Evolutionary conservation across 2,888 invertebrate species (phyloP).

Genomic region (Netelia virgata): DNA sequence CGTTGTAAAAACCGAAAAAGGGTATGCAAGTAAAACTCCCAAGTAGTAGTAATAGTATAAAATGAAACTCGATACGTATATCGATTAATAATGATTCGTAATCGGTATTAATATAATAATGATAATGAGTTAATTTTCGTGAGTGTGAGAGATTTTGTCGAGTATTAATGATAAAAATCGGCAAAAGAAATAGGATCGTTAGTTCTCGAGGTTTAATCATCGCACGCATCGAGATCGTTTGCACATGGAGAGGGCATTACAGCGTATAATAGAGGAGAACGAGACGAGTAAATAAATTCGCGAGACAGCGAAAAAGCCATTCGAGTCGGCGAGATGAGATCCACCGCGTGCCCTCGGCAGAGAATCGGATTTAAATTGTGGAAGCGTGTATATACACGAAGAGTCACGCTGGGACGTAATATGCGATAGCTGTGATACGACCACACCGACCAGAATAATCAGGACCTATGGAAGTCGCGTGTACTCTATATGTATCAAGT

Average conservation of each 20-base stretch:
- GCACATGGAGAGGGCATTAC: constrained; percentile 25
- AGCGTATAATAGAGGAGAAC: constrained; percentile 61
- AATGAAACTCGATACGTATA: not conserved
- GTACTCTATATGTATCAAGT: constrained; percentile 16
- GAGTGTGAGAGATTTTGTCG: not conserved
- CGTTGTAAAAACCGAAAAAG: too few relatives aligned
- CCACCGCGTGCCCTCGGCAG: constrained; percentile 34
- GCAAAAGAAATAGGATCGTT: not conserved
- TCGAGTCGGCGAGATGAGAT: constrained; percentile 47
- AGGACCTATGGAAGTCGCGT: constrained; percentile 19
- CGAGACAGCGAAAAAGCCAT: constrained; percentile 58
- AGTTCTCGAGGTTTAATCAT: not conserved
- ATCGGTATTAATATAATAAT: not conserved
- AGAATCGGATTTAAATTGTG: constrained; percentile 61
- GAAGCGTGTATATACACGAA: constrained; percentile 27
- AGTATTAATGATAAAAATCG: not conserved
- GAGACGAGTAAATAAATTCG: constrained; percentile 62
- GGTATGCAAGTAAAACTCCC: too few relatives aligned
- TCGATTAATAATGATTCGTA: not conserved
- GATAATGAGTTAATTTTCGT: not conserved
- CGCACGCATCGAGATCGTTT: not conserved
- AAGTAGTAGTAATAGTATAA: too few relatives aligned
- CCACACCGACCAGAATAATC: constrained; percentile 36
- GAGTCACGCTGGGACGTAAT: constrained; percentile 44
- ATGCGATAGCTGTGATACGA: constrained; percentile 40